Base-by-base conservation (phyloP, 2,888 invertebrate species). In the Eumerus sabulonum region DNA sequence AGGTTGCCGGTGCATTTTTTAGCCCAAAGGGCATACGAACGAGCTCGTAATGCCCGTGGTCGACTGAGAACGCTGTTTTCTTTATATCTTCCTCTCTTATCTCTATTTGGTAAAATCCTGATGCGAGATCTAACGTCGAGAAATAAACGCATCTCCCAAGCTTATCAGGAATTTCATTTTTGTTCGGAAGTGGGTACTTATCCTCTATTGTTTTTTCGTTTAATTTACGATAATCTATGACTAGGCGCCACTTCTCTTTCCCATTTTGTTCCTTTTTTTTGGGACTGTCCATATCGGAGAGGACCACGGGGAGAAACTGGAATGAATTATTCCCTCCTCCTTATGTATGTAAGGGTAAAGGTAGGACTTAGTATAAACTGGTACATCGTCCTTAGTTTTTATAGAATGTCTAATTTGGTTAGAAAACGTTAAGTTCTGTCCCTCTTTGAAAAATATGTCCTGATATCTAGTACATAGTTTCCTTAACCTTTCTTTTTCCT, bases 41-140 rank as follows among this genome's bases (percentile, higher is more conserved):
- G 36, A 72, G 82, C 53, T 83, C 82, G 44, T 76, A 82, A 35
- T 82, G 81, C 4, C 82, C 83, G 11, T 50, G 66, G 16, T 81
- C 54, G 0, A 76, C 76, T 9, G 76, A 71, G 44, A 84, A 84
- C 14, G 82, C 83, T 9, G 79, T 83, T n/a, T n/a, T n/a, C n/a
- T n/a, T n/a, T n/a, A n/a, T n/a, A n/a, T n/a, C n/a, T n/a, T n/a
- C n/a, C n/a, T n/a, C n/a, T n/a, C n/a, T n/a, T 62, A 86, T 84
- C 16, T 82, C 81, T 0, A 87, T 86, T 59, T 86, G 86, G 38
- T 86, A 84, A 53, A 85, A 86, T 0, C 86, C 86, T 1, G 82
- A 19, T 4, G 48, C 48, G n/a, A 50, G 48, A 66, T 85, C 85
- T 0, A 85, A 13, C 9, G 63, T 64, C 66, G 12, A 38, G 12